Conservation (phyloP, 2,888 invertebrate genomes). For the Acholoe squamosa region DNA sequence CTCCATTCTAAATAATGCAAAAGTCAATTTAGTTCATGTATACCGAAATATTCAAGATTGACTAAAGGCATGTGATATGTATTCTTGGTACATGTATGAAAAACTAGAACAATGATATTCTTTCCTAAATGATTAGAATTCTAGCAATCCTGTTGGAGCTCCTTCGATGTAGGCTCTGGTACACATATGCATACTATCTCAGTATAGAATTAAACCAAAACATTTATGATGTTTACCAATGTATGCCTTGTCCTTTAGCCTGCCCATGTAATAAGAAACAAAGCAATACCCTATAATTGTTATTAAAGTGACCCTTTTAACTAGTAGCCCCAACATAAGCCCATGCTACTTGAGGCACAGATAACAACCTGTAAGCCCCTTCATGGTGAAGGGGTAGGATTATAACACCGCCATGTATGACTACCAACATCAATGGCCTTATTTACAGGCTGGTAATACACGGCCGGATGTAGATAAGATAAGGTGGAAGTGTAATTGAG, state of each 20-base stretch:
- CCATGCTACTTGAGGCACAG: neutral
- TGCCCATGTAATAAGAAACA: neutral
- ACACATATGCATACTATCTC: too few relatives aligned
- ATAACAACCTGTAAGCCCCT: neutral
- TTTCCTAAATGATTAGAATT: too few relatives aligned
- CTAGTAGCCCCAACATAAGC: neutral
- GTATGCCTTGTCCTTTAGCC: too few relatives aligned
- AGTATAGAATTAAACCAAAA: too few relatives aligned
- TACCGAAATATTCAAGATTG: too few relatives aligned
- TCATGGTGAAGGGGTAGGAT: neutral
- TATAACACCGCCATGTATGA: neutral
- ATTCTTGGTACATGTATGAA: too few relatives aligned
- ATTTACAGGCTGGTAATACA: neutral
- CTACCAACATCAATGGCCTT: neutral
- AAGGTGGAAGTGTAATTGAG: neutral
- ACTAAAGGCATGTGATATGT: too few relatives aligned
- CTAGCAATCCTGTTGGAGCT: too few relatives aligned
- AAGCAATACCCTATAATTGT: neutral
- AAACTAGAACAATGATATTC: too few relatives aligned
- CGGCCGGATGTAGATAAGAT: conserved; percentile 19
- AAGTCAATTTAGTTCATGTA: neutral
- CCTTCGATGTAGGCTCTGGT: too few relatives aligned
- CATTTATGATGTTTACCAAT: too few relatives aligned
- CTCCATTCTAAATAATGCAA: conserved; percentile 27
- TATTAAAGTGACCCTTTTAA: neutral